A percentile compares a stretch with the other conserved stretches of the same genome.
Conservation (phyloP, 2,113 vertebrate genomes). For the Albula goreensis region DNA sequence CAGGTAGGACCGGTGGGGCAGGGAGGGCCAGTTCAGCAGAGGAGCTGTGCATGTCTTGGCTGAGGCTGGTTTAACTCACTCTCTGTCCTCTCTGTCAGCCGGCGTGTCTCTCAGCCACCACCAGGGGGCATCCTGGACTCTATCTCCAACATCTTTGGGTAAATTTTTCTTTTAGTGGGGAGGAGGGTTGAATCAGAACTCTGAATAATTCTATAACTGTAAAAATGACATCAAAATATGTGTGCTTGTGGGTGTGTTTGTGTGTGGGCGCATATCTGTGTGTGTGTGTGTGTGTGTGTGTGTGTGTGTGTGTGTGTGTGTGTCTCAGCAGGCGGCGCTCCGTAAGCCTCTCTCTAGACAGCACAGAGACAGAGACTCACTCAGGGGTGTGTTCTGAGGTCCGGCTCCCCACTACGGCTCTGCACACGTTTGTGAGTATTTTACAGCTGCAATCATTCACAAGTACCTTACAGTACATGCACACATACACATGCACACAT, state of each 20-base stretch:
- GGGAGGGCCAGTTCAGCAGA: too few species aligned
- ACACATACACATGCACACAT: not conserved
- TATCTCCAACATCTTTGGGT: constrained; percentile 98
- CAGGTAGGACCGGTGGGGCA: constrained; percentile 67
- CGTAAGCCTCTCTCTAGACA: constrained; percentile 78
- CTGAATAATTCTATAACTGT: too few species aligned
- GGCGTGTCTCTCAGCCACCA: constrained; percentile 82
- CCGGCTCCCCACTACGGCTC: constrained; percentile 83
- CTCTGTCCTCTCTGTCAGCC: constrained; percentile 73
- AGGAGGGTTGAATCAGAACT: too few species aligned
- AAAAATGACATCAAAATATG: too few species aligned
- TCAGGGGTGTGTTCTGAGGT: constrained; percentile 79
- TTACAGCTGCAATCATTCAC: not conserved
- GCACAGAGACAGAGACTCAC: constrained; percentile 68
- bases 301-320: not conserved
- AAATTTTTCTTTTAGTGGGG: constrained; percentile 46
- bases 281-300: constrained; percentile 60
- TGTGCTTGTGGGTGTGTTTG: not conserved
- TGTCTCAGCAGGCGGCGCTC: constrained; percentile 77
- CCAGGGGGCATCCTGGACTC: constrained; percentile 90
- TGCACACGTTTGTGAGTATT: constrained; percentile 87
- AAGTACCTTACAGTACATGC: not conserved
- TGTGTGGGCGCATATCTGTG: constrained; percentile 32
- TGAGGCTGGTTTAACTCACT: not conserved
- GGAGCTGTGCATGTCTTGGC: too few species aligned